Evolutionary conservation across 2,888 invertebrate genomes (phyloP).

Genomic region (Tetanocera ferruginea): DNA sequence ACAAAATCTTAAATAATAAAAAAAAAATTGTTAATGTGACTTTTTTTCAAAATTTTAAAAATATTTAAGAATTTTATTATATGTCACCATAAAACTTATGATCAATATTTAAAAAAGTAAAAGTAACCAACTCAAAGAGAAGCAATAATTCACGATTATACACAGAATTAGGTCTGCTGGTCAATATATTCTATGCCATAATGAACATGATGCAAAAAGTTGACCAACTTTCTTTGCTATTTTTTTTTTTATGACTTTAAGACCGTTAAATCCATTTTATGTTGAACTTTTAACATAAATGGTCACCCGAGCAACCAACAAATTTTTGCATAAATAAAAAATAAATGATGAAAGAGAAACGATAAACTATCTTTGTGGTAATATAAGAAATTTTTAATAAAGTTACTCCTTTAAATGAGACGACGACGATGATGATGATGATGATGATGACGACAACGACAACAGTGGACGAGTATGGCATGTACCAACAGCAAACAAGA

Average conservation of each 20-base stretch:
- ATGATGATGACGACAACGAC: conserved; percentile 9
- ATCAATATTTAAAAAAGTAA: background rate
- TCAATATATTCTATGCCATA: conserved; percentile 25
- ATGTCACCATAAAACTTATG: background rate
- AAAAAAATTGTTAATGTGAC: background rate
- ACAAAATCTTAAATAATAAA: too few species aligned
- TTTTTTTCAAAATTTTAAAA: background rate
- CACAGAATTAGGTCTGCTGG: conserved; percentile 24
- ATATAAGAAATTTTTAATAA: conserved; percentile 37
- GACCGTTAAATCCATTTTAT: background rate
- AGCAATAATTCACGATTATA: background rate
- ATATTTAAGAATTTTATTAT: background rate
- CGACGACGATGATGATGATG: conserved; percentile 28
- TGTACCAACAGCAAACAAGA: conserved; percentile 35
- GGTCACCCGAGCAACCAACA: conserved; percentile 18
- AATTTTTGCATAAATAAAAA: conserved; percentile 61
- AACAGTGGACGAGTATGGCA: conserved; percentile 41
- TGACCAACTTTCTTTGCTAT: conserved; percentile 9
- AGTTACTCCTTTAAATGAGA: conserved; percentile 45
- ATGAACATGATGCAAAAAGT: conserved; percentile 22
- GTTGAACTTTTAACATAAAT: conserved; percentile 28
- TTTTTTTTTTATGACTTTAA: conserved; percentile 7
- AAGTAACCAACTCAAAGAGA: background rate
- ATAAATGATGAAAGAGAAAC: conserved; percentile 57
- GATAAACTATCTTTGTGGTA: conserved; percentile 37